Evolutionary conservation across 2,113 vertebrate species (phyloP), one percentile per base, ranked within the genome.

Genomic region (Ranitomeya imitator): DNA sequence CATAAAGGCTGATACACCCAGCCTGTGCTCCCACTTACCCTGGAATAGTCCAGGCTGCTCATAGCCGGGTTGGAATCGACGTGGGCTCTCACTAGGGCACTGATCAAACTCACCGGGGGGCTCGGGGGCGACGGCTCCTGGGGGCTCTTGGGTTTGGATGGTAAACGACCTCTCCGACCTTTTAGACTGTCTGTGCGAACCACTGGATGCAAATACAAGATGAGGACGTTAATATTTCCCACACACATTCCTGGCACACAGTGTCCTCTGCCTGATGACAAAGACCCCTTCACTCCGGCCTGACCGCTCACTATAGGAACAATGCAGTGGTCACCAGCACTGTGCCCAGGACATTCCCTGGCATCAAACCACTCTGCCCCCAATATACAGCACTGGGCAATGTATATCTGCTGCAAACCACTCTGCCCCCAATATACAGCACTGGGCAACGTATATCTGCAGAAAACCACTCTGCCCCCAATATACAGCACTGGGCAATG

Each of bases 51-150:
- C 95, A 99, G 94, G 93, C 96, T 97, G 94, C 96, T 98, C 97
- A 99, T 97, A 92, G 97, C 97, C 91, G 98, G 98, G 94, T 99
- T 99, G 94, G 98, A 99, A 96, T 99, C 98, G 93, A 99, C 97
- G 93, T 99, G 98, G 92, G 98, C 97, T 95, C 97, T 94, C 92
- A 99, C 98, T 60, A 99, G 96, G 81, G 98, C 97, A 94, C 97
- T 98, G 93, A 99, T 98, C 94, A 99, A 96, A 95, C 98, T 99
- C 94, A 99, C 97, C 90, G 98, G 98, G 88, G 98, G 97, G 71
- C 98, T 98, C 79, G 98, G 97, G 89, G 97, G 97, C 86, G 98
- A 97, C 89, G 97, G 96, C 91, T 99, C 98, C 94, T 98, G 98
- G 90, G 98, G 98, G 93, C 97, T 99, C 96, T 99, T 99, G 92